A percentile compares a stretch with the other conserved stretches of the same genome.
Conservation (phyloP, 2,888 invertebrate genomes). For the Patella depressa region DNA sequence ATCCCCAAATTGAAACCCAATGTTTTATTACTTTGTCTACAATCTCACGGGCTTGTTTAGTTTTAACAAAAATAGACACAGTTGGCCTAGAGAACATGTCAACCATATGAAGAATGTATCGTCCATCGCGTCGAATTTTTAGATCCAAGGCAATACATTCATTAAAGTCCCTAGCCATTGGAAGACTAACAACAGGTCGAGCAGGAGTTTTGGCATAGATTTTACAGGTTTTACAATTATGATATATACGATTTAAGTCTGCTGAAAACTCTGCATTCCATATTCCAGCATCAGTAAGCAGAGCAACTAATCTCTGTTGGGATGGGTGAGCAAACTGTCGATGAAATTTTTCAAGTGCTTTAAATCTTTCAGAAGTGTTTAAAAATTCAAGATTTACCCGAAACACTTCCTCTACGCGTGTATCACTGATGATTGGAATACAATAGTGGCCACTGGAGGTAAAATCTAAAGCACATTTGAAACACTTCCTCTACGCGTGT, state of each 20-base stretch:
- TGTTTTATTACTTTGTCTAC: too few species aligned
- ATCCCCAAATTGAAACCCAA: too few species aligned
- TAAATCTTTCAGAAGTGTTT: background rate
- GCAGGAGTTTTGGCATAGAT: background rate
- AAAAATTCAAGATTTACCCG: background rate
- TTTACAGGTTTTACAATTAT: background rate
- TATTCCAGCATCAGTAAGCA: background rate
- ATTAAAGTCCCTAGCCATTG: background rate
- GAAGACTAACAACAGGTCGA: background rate
- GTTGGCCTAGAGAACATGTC: too few species aligned
- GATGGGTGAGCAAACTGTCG: background rate
- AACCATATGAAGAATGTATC: too few species aligned
- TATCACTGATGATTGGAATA: too few species aligned
- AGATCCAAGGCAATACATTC: background rate
- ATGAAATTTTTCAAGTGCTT: background rate
- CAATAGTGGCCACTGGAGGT: too few species aligned
- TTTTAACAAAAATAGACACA: too few species aligned
- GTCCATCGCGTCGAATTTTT: background rate
- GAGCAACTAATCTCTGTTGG: background rate
- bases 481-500: too few species aligned
- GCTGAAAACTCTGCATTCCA: background rate
- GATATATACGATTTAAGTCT: background rate
- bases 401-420: too few species aligned
- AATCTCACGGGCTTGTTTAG: too few species aligned
- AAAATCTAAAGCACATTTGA: too few species aligned